Percentiles rank a stretch among this genome's conserved stretches.
phyloP scores from a whole-genome alignment of 2,797 vertebrate species.

The Pangasius larnaudii region DNA sequence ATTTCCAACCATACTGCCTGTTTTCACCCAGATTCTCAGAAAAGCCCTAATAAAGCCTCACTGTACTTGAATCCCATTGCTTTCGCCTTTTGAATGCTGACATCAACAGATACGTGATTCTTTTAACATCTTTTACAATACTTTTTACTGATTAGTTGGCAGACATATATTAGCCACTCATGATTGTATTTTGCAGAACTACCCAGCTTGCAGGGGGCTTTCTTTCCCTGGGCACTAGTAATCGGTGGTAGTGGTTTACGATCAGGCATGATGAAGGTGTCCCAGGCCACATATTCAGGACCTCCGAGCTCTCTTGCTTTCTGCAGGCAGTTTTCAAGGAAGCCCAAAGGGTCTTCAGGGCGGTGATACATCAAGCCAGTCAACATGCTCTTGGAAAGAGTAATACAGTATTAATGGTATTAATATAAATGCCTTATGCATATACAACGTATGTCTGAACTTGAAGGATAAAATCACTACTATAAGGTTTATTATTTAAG shows the following conservation, averaged over 20 bases:
- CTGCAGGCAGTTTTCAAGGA: constrained; percentile 71
- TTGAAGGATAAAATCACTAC: background rate
- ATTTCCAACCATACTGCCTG: background rate
- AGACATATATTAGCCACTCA: background rate
- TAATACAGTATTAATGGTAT: constrained; percentile 13
- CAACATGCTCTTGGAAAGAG: constrained; percentile 69
- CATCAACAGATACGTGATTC: background rate
- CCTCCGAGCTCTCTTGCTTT: constrained; percentile 70
- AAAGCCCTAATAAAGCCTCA: background rate
- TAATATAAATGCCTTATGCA: constrained; percentile 11
- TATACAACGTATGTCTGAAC: background rate
- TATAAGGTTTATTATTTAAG: background rate
- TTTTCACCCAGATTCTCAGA: background rate
- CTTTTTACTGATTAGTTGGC: background rate
- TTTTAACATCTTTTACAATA: background rate
- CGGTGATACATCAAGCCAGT: constrained; percentile 74
- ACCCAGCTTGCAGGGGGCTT: constrained; percentile 64
- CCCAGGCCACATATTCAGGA: constrained; percentile 70
- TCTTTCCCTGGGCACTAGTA: constrained; percentile 61
- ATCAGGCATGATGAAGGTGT: constrained; percentile 69
- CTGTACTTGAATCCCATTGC: background rate
- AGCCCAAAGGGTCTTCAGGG: constrained; percentile 71
- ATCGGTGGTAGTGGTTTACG: constrained; percentile 62
- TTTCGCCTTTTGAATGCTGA: background rate
- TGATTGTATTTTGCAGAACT: background rate